Evolutionary conservation across 2,797 vertebrate genomes (phyloP).

Genomic region (Gadopsis marmoratus): DNA sequence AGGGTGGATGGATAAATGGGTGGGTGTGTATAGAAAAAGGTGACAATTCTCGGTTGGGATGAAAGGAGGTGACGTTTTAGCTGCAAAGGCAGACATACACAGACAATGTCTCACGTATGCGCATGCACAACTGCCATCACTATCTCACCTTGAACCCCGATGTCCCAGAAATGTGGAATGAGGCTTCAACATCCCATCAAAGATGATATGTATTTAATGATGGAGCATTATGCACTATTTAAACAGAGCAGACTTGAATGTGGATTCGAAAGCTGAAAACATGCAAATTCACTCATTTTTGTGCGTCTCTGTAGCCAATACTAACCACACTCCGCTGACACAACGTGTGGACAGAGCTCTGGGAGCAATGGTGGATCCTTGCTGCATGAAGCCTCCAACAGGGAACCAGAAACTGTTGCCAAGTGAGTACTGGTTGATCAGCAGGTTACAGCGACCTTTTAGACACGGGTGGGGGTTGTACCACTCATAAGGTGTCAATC

Average conservation of each 20-base stretch:
- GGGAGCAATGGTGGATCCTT: slow-evolving; percentile 97
- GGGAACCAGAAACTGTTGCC: slow-evolving; percentile 99
- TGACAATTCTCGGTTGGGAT: slow-evolving; percentile 41
- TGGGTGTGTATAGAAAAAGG: slow-evolving; percentile 38
- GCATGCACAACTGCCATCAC: slow-evolving; percentile 16
- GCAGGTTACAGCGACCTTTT: slow-evolving; percentile 93
- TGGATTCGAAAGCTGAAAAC: slow-evolving; percentile 21
- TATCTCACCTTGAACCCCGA: slow-evolving; percentile 4
- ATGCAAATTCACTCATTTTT: not conserved
- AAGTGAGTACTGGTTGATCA: slow-evolving; percentile 98
- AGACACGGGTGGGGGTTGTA: slow-evolving; percentile 98
- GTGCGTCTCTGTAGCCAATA: slow-evolving; percentile 24
- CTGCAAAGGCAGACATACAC: slow-evolving; percentile 41
- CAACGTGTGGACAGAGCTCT: slow-evolving; percentile 96
- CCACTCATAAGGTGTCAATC: slow-evolving; percentile 98
- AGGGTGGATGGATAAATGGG: slow-evolving; percentile 49
- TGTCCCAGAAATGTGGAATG: slow-evolving; percentile 23
- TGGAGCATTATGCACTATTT: not conserved
- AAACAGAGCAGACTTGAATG: not conserved
- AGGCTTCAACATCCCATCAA: slow-evolving; percentile 21
- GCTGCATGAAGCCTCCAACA: slow-evolving; percentile 99
- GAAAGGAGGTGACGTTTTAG: slow-evolving; percentile 39
- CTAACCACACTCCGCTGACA: slow-evolving; percentile 98
- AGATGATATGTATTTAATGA: slow-evolving; percentile 29
- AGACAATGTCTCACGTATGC: slow-evolving; percentile 16